Evolutionary conservation across 2,888 invertebrate species (phyloP).

Genomic region (Parnassius mnemosyne): DNA sequence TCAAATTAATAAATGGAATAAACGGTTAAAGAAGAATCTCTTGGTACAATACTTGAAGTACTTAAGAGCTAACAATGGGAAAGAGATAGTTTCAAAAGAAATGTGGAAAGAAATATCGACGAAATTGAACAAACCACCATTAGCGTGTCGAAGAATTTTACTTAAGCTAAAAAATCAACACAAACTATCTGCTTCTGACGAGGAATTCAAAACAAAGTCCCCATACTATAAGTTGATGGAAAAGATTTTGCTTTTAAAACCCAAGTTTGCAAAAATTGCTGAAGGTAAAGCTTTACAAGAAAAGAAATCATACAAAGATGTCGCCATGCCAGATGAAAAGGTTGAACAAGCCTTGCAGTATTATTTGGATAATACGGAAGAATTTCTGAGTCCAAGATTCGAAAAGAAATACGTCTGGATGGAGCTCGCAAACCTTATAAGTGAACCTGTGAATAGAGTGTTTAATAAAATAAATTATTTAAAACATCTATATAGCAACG

Average conservation of each 20-base stretch:
- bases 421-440: constrained; percentile 53
- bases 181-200: constrained; percentile 36
- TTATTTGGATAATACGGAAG: constrained; percentile 62
- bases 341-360: constrained; percentile 55
- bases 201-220: constrained; percentile 35
- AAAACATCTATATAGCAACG: constrained; percentile 51
- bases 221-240: constrained; percentile 48
- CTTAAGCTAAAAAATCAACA: constrained; percentile 52
- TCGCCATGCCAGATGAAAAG: constrained; percentile 48
- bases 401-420: constrained; percentile 67
- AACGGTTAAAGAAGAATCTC: constrained; percentile 52
- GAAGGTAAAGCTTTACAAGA: constrained; percentile 41
- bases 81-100: constrained; percentile 50
- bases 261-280: constrained; percentile 46
- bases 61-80: constrained; percentile 47
- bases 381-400: constrained; percentile 61
- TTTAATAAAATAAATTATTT: constrained; percentile 66
- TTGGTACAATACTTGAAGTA: constrained; percentile 59
- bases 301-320: constrained; percentile 50
- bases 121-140: constrained; percentile 49
- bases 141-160: constrained; percentile 59
- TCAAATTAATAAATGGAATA: constrained; percentile 53
- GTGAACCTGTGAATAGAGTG: constrained; percentile 53
- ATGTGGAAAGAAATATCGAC: constrained; percentile 63
- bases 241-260: constrained; percentile 53